phyloP scores from a whole-genome alignment of 2,888 invertebrate species.

The Charanyca ferruginea region DNA sequence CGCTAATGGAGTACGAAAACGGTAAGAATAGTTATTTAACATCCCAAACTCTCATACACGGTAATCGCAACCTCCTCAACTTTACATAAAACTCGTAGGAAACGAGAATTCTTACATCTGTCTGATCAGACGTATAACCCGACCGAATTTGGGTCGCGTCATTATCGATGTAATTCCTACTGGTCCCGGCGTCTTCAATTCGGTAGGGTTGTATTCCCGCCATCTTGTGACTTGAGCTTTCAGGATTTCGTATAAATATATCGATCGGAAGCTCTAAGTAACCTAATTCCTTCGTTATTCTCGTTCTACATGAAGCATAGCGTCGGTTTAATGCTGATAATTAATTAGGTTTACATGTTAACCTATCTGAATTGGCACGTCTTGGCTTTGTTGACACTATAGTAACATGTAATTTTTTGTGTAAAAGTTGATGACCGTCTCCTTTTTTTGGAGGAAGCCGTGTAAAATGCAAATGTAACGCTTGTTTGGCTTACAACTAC shows the following conservation, averaged over 20 bases:
- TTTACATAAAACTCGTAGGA: conserved; percentile 81
- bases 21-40: conserved; percentile 81
- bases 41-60: conserved; percentile 55
- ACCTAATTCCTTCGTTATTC: conserved; percentile 80
- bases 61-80: conserved; percentile 71
- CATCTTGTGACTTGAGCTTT: conserved; percentile 89
- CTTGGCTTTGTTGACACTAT: conserved; percentile 82
- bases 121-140: conserved; percentile 86
- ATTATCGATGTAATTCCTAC: conserved; percentile 74
- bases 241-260: conserved; percentile 88
- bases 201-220: conserved; percentile 84
- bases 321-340: conserved; percentile 58
- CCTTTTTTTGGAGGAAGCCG: conserved; percentile 44
- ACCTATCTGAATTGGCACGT: conserved; percentile 50
- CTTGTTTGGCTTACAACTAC: conserved; percentile 39
- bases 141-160: conserved; percentile 82
- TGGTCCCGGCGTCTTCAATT: conserved; percentile 74
- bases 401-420: conserved; percentile 46
- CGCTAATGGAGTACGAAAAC: conserved; percentile 83
- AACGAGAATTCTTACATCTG: conserved; percentile 87
- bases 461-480: conserved; percentile 33
- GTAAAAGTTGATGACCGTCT: conserved; percentile 29
- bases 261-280: conserved; percentile 86
- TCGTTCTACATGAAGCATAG: conserved; percentile 65
- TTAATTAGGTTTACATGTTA: conserved; percentile 46